Evolutionary conservation across 2,113 vertebrate genomes (phyloP), one percentile per base, ranked within the genome.

Genomic region (Rhinichthys klamathensis): DNA sequence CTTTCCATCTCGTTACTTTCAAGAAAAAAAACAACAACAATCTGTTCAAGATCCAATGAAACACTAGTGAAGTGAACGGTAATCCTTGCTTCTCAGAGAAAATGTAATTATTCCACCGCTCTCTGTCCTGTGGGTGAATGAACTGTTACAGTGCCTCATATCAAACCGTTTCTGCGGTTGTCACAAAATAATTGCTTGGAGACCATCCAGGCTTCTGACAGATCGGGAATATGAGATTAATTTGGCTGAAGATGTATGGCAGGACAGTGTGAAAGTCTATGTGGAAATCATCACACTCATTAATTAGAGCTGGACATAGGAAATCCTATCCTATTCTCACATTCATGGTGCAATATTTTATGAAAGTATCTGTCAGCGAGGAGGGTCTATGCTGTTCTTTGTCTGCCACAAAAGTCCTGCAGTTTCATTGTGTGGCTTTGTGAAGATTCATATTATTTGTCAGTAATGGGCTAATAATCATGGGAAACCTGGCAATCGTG

Each of bases 181-280:
- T 88, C 87, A 88, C 87, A 86, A 88, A 88, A 88, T 88, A 88
- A 88, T 88, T 88, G 87, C 87, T 88, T 88, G 84, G 87, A 84
- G 77, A 86, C 72, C 63, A 85, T 86, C 87, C 84, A 77, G 63
- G 60, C 82, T 84, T 69, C 84, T 83, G 83, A 84, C 84, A 88
- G 67, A 84, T 88, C 23, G 16, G 80, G 49, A 82, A 82, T 82
- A 41, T 70, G 80, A 82, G 80, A 82, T 82, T 82, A 35, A 82
- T 82, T 72, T 82, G 65, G 65, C 65, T 82, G 65, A 72, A 82
- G 65, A 82, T 82, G 80, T 82, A 56, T 46, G 41, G 83, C 15
- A 46, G 73, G 65, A 80, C 70, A 76, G 72, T 75, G 73, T 49
- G 61, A 65, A 74, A 67, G 63, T 69, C 85, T 69, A 44, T 30